Base-by-base conservation (phyloP, 2,888 invertebrate genomes). In the Neelides folsomi region DNA sequence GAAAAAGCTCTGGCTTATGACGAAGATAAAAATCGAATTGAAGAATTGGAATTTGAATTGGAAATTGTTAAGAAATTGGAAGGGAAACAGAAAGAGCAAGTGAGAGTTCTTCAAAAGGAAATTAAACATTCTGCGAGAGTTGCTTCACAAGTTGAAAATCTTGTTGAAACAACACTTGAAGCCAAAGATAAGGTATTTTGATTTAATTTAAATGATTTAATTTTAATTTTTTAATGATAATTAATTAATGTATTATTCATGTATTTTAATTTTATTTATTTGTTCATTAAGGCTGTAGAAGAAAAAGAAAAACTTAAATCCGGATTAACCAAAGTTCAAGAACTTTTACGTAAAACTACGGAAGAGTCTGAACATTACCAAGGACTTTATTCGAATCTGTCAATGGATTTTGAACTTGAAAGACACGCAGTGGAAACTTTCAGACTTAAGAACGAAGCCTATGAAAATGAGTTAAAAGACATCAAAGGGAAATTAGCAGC, bases 1-100 rank as follows among this genome's bases (percentile, higher is more conserved):
- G 56, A 62, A 43, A 64, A 62, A 40, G 64, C 64, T 9, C 50
- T 64, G 16, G 64, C 62, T 20, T 59, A 62, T 47, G 64, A 64
- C 39, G 64, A 61, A 38, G 58, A 56, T 35, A 57, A 56, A 34
- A 61, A 56, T 16, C 45, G 59, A 37, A 61, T 62, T 15, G 62
- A 62, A 15, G 54, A 60, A 19, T 50, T 62, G 15, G 62, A 64
- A 46, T 56, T 56, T 20, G 61, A 64, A 39, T 49, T 64, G 10
- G 35, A 52, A 2, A 51, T 64, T 5, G 41, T 60, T 4, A 62
- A 59, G 34, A 59, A 60, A 43, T 41, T 64, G 6, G 59, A 62
- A 42, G 51, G 47, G 3, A 62, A 64, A 18, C 62, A 62, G 8
- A 58, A 62, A 40, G 56, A 58, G 10, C 59, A 62, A 52, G 55